phyloP scores from a whole-genome alignment of 2,797 vertebrate genomes.

The Crocodylus rhombifer region DNA sequence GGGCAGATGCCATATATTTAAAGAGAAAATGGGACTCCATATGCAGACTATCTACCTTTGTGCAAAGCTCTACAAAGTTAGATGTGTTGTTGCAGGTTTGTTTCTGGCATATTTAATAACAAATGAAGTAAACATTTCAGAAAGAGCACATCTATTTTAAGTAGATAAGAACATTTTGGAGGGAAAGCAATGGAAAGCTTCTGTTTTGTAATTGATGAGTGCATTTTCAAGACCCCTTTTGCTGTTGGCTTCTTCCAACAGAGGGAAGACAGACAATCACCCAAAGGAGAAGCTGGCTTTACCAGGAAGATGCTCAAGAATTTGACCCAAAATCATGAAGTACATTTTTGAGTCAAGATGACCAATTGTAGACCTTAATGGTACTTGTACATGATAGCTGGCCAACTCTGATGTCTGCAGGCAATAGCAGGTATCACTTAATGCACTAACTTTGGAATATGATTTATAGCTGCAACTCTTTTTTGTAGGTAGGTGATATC shows the following conservation, averaged over 20 bases:
- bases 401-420: neutral
- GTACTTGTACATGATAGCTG: neutral
- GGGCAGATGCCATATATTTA: neutral
- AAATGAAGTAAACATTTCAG: neutral
- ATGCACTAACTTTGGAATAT: neutral
- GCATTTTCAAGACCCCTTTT: neutral
- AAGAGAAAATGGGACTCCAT: accelerated
- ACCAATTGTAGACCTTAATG: neutral
- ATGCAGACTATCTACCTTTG: neutral
- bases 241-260: neutral
- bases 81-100: accelerated
- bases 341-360: neutral
- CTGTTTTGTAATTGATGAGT: neutral
- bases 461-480: constrained; percentile 23
- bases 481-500: constrained; percentile 34
- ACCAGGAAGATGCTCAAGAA: accelerated
- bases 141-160: neutral
- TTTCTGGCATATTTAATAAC: neutral
- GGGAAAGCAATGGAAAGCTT: neutral
- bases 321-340: neutral
- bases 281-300: neutral
- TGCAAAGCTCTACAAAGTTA: neutral
- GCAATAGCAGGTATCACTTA: neutral
- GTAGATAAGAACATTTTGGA: neutral
- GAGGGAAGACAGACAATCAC: neutral